Evolutionary conservation across 2,888 invertebrate species (phyloP).

Genomic region (Emesis furor): DNA sequence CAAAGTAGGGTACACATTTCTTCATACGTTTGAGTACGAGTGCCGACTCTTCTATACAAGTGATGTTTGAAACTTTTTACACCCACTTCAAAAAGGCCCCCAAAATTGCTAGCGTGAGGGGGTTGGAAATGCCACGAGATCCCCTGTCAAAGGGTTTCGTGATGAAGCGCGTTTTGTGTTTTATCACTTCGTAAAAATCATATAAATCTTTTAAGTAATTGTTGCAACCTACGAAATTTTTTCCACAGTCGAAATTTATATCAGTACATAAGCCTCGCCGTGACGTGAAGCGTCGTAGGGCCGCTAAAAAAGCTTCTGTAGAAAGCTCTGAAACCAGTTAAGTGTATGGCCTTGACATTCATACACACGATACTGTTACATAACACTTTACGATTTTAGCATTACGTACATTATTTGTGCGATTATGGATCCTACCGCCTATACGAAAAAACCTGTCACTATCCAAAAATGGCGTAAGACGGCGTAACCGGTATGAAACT

Average conservation of each 20-base stretch:
- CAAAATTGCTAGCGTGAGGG: conserved; percentile 1
- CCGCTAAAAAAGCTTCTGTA: not conserved
- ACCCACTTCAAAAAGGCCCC: not conserved
- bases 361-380: not conserved
- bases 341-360: not conserved
- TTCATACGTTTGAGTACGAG: not conserved
- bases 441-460: not conserved
- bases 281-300: not conserved
- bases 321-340: not conserved
- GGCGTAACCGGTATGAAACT: not conserved
- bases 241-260: not conserved
- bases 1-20: not conserved
- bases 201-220: not conserved
- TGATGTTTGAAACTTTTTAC: conserved; percentile 18
- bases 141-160: not conserved
- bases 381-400: conserved; percentile 9
- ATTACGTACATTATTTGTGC: not conserved
- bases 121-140: not conserved
- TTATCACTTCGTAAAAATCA: not conserved
- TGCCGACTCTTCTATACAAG: not conserved
- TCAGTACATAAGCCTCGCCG: not conserved
- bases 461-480: not conserved
- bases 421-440: not conserved
- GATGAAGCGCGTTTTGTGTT: not conserved
- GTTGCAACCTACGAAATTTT: not conserved